phyloP scores from a whole-genome alignment of 2,888 invertebrate species.

The Drosophila subsilvestris region DNA sequence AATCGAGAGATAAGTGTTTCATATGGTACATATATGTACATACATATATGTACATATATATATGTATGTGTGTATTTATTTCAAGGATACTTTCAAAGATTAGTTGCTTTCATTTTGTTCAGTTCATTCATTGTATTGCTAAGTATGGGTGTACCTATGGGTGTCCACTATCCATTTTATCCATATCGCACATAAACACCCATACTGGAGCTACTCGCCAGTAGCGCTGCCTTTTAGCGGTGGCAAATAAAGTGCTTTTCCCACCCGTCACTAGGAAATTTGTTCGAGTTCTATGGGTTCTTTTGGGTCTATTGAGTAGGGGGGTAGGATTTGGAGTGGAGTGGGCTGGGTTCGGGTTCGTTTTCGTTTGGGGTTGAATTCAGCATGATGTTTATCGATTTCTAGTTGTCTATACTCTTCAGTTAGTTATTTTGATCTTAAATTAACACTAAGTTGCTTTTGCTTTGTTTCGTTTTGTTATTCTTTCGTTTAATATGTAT shows the following conservation, averaged over 20 bases:
- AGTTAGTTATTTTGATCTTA: conserved; percentile 54
- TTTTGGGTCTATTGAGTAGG: not conserved
- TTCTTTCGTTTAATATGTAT: conserved; percentile 68
- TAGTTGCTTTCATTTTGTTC: conserved; percentile 32
- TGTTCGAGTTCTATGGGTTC: conserved; percentile 24
- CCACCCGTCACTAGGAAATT: conserved; percentile 41
- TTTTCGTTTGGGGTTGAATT: conserved; percentile 36
- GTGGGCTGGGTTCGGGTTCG: not conserved
- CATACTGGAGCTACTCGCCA: conserved; percentile 15
- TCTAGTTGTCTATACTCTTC: conserved; percentile 28
- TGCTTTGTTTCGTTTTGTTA: conserved; percentile 27
- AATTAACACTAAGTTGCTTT: conserved; percentile 62
- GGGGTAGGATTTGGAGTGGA: not conserved
- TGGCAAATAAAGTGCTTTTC: conserved; percentile 1
- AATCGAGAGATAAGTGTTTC: conserved; percentile 23
- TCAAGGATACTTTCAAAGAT: conserved; percentile 51
- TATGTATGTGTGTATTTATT: conserved; percentile 34
- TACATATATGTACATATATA: conserved; percentile 8
- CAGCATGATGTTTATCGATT: conserved; percentile 46
- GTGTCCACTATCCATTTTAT: conserved; percentile 26
- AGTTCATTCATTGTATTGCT: conserved; percentile 43
- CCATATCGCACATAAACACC: conserved; percentile 5
- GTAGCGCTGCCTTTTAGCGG: conserved; percentile 25
- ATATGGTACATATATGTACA: conserved; percentile 11
- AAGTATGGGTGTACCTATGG: conserved; percentile 38